Percentiles rank a stretch among this genome's conserved stretches.
phyloP scores from a whole-genome alignment of 1,140 invertebrate genomes.

The Hylaeus volcanicus region DNA sequence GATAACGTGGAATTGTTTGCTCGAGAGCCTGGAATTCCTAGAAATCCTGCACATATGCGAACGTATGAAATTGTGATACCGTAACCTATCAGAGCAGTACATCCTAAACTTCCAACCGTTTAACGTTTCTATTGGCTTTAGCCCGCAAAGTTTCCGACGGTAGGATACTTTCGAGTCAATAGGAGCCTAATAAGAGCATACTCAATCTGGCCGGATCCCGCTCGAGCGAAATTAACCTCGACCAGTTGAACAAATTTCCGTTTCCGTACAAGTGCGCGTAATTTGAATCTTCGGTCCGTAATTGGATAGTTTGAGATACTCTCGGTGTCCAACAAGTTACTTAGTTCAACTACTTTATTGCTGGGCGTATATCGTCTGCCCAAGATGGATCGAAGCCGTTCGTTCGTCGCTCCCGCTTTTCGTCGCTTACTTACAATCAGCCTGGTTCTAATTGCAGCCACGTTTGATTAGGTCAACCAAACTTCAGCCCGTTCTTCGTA shows the following conservation, averaged over 20 bases:
- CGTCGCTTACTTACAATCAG: slow-evolving; percentile 34
- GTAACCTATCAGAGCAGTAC: too few relatives aligned
- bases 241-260: slow-evolving; percentile 37
- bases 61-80: too few relatives aligned
- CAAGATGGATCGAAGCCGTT: background rate
- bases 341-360: slow-evolving; percentile 44
- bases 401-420: background rate
- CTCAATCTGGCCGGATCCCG: slow-evolving; percentile 7
- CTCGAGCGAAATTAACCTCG: slow-evolving; percentile 22
- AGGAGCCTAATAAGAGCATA: slow-evolving; percentile 13
- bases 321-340: slow-evolving; percentile 35
- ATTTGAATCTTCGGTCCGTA: slow-evolving; percentile 44
- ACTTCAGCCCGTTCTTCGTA: slow-evolving; percentile 12
- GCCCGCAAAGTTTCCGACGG: too few relatives aligned
- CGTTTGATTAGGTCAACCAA: slow-evolving; percentile 1
- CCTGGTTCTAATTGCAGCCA: slow-evolving; percentile 17
- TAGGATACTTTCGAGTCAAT: slow-evolving; percentile 11
- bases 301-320: slow-evolving; percentile 45
- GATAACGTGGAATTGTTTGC: too few relatives aligned
- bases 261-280: slow-evolving; percentile 42
- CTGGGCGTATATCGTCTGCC: background rate
- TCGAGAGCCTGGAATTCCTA: too few relatives aligned
- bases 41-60: too few relatives aligned
- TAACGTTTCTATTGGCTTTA: too few relatives aligned
- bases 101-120: too few relatives aligned